These are phyloP conservation scores for Pyrocoelia pectoralis DNA, from an alignment of 2,888 invertebrate species.

Conservation along the genomic window DNA sequence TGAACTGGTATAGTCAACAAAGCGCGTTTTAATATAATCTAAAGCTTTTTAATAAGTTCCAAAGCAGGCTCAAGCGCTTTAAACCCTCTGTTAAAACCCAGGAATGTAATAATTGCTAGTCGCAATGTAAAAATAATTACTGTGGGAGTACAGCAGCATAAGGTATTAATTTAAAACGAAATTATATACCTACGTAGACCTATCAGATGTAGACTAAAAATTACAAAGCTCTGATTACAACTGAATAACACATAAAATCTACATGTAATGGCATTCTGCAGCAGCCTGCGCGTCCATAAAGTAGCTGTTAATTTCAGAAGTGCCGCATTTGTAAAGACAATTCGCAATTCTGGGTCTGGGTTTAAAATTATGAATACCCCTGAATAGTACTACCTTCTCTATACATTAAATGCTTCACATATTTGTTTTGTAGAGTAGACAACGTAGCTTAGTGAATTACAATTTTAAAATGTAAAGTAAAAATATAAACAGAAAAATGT, in stretches of 20 bases:
- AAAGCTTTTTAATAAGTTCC: slow-evolving; percentile 24
- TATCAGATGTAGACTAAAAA: slow-evolving; percentile 44
- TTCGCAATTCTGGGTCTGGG: slow-evolving; percentile 33
- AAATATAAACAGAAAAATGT: no score
- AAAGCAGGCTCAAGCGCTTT: slow-evolving; percentile 19
- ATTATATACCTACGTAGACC: slow-evolving; percentile 34
- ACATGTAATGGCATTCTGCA: slow-evolving; percentile 53
- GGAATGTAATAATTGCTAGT: slow-evolving; percentile 27
- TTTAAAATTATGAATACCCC: slow-evolving; percentile 34
- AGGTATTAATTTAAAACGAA: slow-evolving; percentile 32
- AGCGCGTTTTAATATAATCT: slow-evolving; percentile 18
- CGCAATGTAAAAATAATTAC: slow-evolving; percentile 28
- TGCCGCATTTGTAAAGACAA: slow-evolving; percentile 41
- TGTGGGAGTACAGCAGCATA: slow-evolving; percentile 16
- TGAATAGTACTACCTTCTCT: slow-evolving; percentile 22
- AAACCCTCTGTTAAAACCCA: slow-evolving; percentile 18
- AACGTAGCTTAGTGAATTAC: background rate
- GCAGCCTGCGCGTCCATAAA: slow-evolving; percentile 52
- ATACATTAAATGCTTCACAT: slow-evolving; percentile 24
- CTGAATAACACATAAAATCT: slow-evolving; percentile 53
- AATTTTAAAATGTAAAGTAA: background rate
- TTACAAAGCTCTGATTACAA: slow-evolving; percentile 53
- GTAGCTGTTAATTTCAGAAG: slow-evolving; percentile 53
- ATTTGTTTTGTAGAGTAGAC: slow-evolving; percentile 20
- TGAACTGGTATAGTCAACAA: slow-evolving; percentile 12